Evolutionary conservation across 2,797 vertebrate genomes (phyloP).

Genomic region (Apogon hyalosoma): DNA sequence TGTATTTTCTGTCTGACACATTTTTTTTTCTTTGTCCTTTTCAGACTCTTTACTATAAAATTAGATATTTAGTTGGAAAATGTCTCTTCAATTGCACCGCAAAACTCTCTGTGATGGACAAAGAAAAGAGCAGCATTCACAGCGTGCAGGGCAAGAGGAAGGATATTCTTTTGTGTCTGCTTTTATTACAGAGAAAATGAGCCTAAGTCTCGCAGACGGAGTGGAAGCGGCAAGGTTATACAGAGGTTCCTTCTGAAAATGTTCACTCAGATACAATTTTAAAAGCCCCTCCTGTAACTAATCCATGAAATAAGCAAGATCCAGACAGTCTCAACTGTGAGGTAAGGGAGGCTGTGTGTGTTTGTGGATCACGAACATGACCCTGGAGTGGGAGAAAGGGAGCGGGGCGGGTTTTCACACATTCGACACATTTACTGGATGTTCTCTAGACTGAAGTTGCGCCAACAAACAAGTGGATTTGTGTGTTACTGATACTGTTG

Average conservation of each 20-base stretch:
- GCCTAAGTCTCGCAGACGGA: slow-evolving; percentile 55
- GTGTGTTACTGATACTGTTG: slow-evolving; percentile 18
- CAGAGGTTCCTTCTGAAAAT: slow-evolving; percentile 51
- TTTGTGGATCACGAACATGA: slow-evolving; percentile 32
- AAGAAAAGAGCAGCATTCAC: slow-evolving; percentile 40
- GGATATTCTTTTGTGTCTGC: slow-evolving; percentile 61
- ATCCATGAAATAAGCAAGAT: slow-evolving; percentile 72
- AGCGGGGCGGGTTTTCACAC: slow-evolving; percentile 40
- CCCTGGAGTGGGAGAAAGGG: slow-evolving; percentile 8
- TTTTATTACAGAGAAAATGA: slow-evolving; percentile 63
- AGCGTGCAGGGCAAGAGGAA: slow-evolving; percentile 18
- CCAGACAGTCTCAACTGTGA: slow-evolving; percentile 61
- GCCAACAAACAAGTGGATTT: slow-evolving; percentile 44
- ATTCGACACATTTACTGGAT: slow-evolving; percentile 38
- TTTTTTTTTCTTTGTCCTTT: slow-evolving; percentile 40
- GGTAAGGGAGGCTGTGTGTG: slow-evolving; percentile 23
- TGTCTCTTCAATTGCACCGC: slow-evolving; percentile 22
- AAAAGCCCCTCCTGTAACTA: slow-evolving; percentile 64
- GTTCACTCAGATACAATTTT: slow-evolving; percentile 58
- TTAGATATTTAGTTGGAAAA: slow-evolving; percentile 40
- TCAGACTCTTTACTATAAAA: slow-evolving; percentile 32
- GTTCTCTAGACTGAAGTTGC: slow-evolving; percentile 38
- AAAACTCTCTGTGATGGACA: slow-evolving; percentile 43
- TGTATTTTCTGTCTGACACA: not conserved
- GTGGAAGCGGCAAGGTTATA: slow-evolving; percentile 55